Base-by-base conservation (phyloP, 2,888 invertebrate species). In the Lasius fuliginosus region DNA sequence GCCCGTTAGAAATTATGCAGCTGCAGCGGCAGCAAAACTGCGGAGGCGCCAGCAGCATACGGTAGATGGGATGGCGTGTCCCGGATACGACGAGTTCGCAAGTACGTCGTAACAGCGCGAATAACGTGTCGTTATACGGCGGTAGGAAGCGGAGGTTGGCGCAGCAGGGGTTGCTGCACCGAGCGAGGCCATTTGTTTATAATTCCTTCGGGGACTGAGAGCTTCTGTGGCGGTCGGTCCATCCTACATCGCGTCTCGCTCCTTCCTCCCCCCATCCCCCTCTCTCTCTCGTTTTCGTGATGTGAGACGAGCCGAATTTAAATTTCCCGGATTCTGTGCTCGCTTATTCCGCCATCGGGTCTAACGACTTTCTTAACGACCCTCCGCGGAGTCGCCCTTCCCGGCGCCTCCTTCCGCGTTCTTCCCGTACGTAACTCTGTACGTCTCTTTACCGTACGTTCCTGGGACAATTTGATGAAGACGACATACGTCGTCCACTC, bases 1-100 rank as follows among this genome's bases (percentile, higher is more conserved):
- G 64, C 18, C 42, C 93, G 87, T 40, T n/a, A 92, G 95, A 83
- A 94, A 93, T 86, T 95, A 94, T 92, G 95, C 95, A 85, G 89
- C 88, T 64, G 89, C 92, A 64, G 94, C 94, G 46, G 93, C 92
- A 85, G 92, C 93, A 36, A 81, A 75, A 75, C 53, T 53, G 71
- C 68, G n/a, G 64, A 40, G 69, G 36, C 60, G 62, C 64, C 73
- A 64, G 62, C 73, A 64, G 62, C 40, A 64, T 56, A 69, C n/a
- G 69, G 62, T 83, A 71, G 58, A 49, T 42, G 75, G 53, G 68
- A 60, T 64, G 46, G 67, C 94, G 94, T 88, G 95, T 93, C 93
- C 84, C 81, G 87, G 87, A 89, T 89, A 86, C 85, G 87, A 75
- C 85, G 86, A 91, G 82, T 90, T 91, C 79, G 86, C 85, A 89